A percentile compares a stretch with the other conserved stretches of the same genome.
These are phyloP conservation scores for western clawed frog (Xenopus tropicalis) DNA, from an alignment of 2,113 vertebrate species.

Conservation along the genomic window DNA sequence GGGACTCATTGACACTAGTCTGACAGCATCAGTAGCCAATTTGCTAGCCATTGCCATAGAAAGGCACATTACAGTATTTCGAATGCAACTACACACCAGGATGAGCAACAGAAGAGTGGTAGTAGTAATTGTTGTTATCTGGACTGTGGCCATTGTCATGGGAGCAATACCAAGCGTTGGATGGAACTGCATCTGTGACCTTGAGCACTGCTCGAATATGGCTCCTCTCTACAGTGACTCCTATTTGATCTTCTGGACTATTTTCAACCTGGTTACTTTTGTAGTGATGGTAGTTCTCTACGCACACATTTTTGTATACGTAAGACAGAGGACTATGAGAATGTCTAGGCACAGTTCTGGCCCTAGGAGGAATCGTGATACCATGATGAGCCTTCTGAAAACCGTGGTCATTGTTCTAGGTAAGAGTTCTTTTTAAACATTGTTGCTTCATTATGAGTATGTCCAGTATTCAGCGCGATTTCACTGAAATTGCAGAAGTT, in stretches of 20 bases:
- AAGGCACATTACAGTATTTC: slow-evolving; percentile 96
- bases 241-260: slow-evolving; percentile 96
- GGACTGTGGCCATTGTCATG: slow-evolving; percentile 98
- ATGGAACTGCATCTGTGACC: slow-evolving; percentile 97
- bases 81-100: slow-evolving; percentile 96
- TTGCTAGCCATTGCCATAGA: slow-evolving; percentile 95
- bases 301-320: slow-evolving; percentile 97
- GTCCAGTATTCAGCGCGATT: background rate
- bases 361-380: slow-evolving; percentile 90
- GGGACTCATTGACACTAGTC: slow-evolving; percentile 94
- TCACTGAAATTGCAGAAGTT: too few relatives aligned
- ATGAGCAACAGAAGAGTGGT: slow-evolving; percentile 97
- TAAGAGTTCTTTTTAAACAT: slow-evolving; percentile 63
- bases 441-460: background rate
- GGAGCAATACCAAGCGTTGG: slow-evolving; percentile 95
- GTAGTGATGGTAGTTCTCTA: slow-evolving; percentile 98
- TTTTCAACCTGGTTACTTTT: slow-evolving; percentile 97
- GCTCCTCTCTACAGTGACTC: slow-evolving; percentile 97
- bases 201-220: slow-evolving; percentile 92
- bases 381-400: slow-evolving; percentile 98
- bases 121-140: slow-evolving; percentile 96
- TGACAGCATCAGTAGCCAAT: slow-evolving; percentile 95
- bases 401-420: slow-evolving; percentile 95
- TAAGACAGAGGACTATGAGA: slow-evolving; percentile 97
- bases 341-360: slow-evolving; percentile 97